phyloP scores from a whole-genome alignment of 2,113 vertebrate genomes.

The Pandion haliaetus region DNA sequence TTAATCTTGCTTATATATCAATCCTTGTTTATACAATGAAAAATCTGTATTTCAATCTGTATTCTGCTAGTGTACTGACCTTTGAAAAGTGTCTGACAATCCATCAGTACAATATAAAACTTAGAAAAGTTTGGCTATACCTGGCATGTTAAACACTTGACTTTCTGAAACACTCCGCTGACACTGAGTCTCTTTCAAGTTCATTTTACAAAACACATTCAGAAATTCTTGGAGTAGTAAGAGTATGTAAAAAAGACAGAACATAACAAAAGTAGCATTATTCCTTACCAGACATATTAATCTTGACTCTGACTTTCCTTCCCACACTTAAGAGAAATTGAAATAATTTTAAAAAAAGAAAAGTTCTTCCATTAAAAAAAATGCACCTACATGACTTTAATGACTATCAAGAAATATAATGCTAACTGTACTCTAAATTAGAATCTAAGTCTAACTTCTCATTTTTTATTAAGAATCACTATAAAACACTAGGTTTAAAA shows the following conservation, averaged over 20 bases:
- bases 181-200: not conserved
- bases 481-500: not conserved
- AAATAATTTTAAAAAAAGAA: not conserved
- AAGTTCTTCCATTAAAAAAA: not conserved
- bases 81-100: not conserved
- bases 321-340: not conserved
- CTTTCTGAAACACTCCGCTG: not conserved
- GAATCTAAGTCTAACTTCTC: not conserved
- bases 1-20: not conserved
- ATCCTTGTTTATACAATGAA: not conserved
- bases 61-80: not conserved
- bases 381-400: not conserved
- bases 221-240: not conserved
- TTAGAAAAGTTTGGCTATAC: not conserved
- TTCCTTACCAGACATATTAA: not conserved
- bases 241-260: not conserved
- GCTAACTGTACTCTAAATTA: not conserved
- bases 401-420: not conserved
- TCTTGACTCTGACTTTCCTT: not conserved
- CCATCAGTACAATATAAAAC: not conserved
- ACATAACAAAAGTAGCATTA: not conserved
- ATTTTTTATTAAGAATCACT: not conserved
- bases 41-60: not conserved
- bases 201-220: not conserved
- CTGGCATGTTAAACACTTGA: not conserved